Conservation (phyloP, 2,888 invertebrate species). For the Heliconius charithonia region DNA sequence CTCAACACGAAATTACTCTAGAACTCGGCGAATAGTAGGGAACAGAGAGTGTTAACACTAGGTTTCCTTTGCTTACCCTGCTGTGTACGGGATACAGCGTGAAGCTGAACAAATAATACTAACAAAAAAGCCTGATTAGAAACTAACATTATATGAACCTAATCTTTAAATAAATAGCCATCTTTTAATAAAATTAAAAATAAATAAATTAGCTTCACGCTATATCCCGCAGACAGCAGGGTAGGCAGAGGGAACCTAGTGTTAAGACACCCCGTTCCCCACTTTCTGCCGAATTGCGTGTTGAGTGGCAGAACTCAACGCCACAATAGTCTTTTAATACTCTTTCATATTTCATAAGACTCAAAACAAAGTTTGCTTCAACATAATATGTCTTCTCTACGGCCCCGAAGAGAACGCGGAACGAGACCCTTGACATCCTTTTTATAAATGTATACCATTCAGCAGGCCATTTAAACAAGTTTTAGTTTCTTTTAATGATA, state of each 20-base stretch:
- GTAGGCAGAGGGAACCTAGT: no score
- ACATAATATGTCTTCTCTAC: conserved; percentile 24
- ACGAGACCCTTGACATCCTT: conserved; percentile 27
- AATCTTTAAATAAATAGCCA: background rate
- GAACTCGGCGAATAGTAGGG: no score
- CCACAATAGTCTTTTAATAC: no score
- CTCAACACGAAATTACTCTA: no score
- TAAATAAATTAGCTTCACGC: no score
- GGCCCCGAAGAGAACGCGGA: conserved; percentile 17
- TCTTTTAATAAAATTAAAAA: background rate
- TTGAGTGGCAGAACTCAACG: no score
- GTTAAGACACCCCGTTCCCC: no score
- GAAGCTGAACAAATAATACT: no score
- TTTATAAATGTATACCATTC: conserved; percentile 24
- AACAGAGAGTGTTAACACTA: no score
- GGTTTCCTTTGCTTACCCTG: background rate
- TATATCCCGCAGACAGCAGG: no score
- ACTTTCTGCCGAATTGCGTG: no score
- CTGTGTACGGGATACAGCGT: background rate
- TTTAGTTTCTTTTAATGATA: conserved; percentile 11
- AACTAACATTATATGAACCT: background rate
- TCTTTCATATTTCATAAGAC: conserved; percentile 6
- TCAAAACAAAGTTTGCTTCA: conserved; percentile 19
- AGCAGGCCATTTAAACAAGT: conserved; percentile 4
- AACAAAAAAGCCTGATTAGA: background rate